A percentile compares a stretch with the other conserved stretches of the same genome.
phyloP scores from a whole-genome alignment of 1,140 invertebrate genomes.

The Mizuhopecten yessoensis region DNA sequence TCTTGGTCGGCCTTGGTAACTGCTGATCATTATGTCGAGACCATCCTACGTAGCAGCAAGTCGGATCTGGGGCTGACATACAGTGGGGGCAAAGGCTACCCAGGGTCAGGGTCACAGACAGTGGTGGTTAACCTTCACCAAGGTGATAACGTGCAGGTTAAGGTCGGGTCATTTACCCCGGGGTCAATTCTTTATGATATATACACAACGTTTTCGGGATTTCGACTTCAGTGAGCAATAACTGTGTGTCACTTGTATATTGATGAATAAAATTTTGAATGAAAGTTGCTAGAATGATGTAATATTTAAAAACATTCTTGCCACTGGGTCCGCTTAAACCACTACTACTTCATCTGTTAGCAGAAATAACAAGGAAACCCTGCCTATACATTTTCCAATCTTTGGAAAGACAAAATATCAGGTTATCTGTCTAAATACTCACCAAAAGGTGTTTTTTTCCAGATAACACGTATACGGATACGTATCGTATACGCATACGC shows the following conservation, averaged over 20 bases:
- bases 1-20: not conserved
- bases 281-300: no score
- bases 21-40: not conserved
- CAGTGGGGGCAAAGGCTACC: not conserved
- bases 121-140: not conserved
- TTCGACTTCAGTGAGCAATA: not conserved
- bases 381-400: no score
- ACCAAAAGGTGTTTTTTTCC: no score
- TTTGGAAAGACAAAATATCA: no score
- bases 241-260: not conserved
- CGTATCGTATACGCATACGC: no score
- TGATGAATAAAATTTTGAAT: no score
- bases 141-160: not conserved
- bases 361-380: no score
- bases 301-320: no score
- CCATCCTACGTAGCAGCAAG: not conserved
- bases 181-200: conserved; percentile 19
- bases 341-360: no score
- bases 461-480: no score
- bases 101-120: conserved; percentile 21
- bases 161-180: not conserved
- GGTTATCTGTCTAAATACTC: no score
- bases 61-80: not conserved
- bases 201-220: not conserved
- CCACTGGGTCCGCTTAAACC: no score